Conservation (phyloP, 1,140 invertebrate genomes). For the Penaeus vannamei region DNA sequence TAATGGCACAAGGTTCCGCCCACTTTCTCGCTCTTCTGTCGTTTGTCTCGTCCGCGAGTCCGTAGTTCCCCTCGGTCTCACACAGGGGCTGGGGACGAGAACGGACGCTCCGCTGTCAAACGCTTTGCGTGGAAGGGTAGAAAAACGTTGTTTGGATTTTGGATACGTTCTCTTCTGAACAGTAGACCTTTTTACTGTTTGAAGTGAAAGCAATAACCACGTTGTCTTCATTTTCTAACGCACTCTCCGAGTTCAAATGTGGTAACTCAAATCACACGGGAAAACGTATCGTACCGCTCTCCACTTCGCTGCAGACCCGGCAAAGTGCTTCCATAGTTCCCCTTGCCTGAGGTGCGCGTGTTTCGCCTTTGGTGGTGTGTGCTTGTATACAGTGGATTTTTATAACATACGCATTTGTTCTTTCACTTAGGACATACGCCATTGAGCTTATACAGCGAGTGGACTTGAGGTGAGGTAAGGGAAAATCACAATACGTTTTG, state of each 20-base stretch:
- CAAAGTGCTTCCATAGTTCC: conserved; percentile 49
- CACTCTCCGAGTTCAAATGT: not conserved
- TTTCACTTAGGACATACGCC: conserved; percentile 27
- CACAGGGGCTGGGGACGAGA: conserved; percentile 45
- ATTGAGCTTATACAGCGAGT: not conserved
- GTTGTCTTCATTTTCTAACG: not conserved
- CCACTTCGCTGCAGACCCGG: conserved; percentile 21
- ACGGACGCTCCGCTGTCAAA: conserved; percentile 44
- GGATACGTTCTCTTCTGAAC: too few species aligned
- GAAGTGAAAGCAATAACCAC: not conserved
- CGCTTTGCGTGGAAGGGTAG: not conserved
- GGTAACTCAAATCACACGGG: not conserved
- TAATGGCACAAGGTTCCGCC: conserved; percentile 3
- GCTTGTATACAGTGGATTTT: conserved; percentile 8
- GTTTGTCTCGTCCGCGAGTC: conserved; percentile 25
- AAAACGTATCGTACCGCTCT: conserved; percentile 41
- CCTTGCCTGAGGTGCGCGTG: conserved; percentile 48
- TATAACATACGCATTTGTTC: conserved; percentile 31
- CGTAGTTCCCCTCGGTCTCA: not conserved
- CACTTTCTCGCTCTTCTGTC: conserved; percentile 19
- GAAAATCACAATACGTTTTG: not conserved
- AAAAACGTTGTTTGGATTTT: not conserved
- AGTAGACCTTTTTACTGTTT: not conserved
- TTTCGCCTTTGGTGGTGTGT: conserved; percentile 30
- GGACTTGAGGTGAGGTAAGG: conserved; percentile 26